phyloP scores from a whole-genome alignment of 2,113 vertebrate species.

The Myxocyprinus asiaticus region DNA sequence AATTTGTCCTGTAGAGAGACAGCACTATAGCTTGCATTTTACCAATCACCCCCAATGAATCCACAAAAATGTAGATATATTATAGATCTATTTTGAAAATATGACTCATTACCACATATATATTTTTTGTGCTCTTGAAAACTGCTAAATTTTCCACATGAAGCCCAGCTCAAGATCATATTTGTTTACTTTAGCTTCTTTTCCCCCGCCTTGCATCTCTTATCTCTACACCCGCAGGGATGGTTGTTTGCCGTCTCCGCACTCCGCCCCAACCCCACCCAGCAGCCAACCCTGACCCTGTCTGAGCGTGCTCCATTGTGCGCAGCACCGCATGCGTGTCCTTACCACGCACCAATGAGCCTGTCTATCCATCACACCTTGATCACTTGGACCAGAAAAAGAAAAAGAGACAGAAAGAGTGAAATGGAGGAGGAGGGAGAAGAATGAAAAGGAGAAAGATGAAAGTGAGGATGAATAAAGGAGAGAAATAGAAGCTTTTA shows the following conservation, averaged over 20 bases:
- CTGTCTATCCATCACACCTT: slow-evolving; percentile 63
- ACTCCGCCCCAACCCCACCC: slow-evolving; percentile 40
- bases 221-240: slow-evolving; percentile 52
- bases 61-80: no score
- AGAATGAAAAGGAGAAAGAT: slow-evolving; percentile 66
- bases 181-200: slow-evolving; percentile 44
- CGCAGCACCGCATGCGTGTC: slow-evolving; percentile 46
- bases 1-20: no score
- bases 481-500: slow-evolving; percentile 46
- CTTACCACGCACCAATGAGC: slow-evolving; percentile 45
- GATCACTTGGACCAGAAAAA: slow-evolving; percentile 31
- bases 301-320: slow-evolving; percentile 50
- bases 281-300: slow-evolving; percentile 37
- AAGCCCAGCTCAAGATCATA: neutral
- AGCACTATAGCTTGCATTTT: no score
- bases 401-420: slow-evolving; percentile 57
- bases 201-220: slow-evolving; percentile 37
- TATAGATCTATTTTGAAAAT: no score
- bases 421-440: slow-evolving; percentile 49
- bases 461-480: slow-evolving; percentile 49
- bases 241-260: slow-evolving; percentile 49
- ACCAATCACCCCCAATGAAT: no score
- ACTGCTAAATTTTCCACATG: neutral
- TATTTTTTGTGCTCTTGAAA: neutral
- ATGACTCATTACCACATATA: neutral